These are phyloP conservation scores for Tetheella fluctuosa DNA, from an alignment of 2,888 invertebrate species.

Conservation along the genomic window DNA sequence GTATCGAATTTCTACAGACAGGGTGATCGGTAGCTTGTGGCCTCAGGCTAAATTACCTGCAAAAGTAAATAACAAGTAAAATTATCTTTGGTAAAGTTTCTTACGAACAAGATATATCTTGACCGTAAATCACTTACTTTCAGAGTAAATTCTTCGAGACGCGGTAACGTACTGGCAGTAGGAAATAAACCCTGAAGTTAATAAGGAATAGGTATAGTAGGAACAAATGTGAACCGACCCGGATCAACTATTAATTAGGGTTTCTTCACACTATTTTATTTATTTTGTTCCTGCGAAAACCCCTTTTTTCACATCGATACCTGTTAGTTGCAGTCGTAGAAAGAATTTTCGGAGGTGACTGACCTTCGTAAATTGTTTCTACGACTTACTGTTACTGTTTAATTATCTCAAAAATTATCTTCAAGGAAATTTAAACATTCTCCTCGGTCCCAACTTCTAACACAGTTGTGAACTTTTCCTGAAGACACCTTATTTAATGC, in stretches of 20 bases:
- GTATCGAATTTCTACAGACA: neutral
- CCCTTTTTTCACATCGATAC: neutral
- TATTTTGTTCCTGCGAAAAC: neutral
- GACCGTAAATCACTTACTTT: neutral
- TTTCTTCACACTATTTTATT: neutral
- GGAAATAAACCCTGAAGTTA: neutral
- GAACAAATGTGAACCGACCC: neutral
- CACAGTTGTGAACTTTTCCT: neutral
- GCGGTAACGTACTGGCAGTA: neutral
- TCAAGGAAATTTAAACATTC: neutral
- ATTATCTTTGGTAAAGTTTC: neutral
- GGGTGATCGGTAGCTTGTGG: neutral
- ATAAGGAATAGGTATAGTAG: neutral
- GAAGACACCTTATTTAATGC: constrained; percentile 2
- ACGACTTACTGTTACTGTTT: too few relatives aligned
- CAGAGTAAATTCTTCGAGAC: neutral
- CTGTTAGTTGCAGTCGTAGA: neutral
- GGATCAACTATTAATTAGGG: neutral
- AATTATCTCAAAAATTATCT: neutral
- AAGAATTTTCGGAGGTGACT: too few relatives aligned
- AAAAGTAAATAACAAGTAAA: neutral
- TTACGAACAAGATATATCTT: neutral
- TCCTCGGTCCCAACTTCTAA: neutral
- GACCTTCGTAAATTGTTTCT: too few relatives aligned
- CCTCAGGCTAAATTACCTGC: too few relatives aligned